Conservation (phyloP, 2,113 vertebrate species). For the Cervus canadensis region DNA sequence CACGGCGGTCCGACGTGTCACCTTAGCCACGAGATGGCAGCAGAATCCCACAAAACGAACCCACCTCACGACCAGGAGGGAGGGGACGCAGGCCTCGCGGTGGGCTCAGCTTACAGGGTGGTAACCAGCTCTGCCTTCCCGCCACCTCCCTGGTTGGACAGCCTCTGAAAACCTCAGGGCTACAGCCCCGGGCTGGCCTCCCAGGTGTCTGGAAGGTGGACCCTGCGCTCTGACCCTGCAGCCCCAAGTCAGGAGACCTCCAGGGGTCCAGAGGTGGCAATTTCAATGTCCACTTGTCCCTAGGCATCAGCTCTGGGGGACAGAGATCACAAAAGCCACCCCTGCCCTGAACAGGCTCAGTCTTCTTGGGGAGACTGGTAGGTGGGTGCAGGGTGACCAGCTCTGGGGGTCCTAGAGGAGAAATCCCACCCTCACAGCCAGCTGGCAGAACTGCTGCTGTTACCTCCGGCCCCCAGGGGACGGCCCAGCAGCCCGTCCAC, state of each 20-base stretch:
- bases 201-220: neutral
- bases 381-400: neutral
- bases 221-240: neutral
- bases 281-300: neutral
- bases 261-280: neutral
- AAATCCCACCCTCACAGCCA: neutral
- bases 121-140: rapidly evolving
- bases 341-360: neutral
- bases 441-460: too few relatives aligned
- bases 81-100: rapidly evolving
- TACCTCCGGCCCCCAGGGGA: neutral
- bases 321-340: neutral
- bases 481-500: neutral
- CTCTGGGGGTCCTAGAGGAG: neutral
- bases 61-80: too few relatives aligned
- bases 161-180: neutral
- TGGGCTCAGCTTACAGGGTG: neutral
- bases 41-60: neutral
- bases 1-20: rapidly evolving
- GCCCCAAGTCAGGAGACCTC: neutral
- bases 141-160: rapidly evolving
- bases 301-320: neutral
- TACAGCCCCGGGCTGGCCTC: rapidly evolving
- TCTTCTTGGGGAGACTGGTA: too few relatives aligned
- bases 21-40: constrained; percentile 65